Percentiles rank a stretch among this genome's conserved stretches.
These are phyloP conservation scores for Peromyscus californicus DNA, from an alignment of 2,113 vertebrate genomes.

Conservation along the genomic window DNA sequence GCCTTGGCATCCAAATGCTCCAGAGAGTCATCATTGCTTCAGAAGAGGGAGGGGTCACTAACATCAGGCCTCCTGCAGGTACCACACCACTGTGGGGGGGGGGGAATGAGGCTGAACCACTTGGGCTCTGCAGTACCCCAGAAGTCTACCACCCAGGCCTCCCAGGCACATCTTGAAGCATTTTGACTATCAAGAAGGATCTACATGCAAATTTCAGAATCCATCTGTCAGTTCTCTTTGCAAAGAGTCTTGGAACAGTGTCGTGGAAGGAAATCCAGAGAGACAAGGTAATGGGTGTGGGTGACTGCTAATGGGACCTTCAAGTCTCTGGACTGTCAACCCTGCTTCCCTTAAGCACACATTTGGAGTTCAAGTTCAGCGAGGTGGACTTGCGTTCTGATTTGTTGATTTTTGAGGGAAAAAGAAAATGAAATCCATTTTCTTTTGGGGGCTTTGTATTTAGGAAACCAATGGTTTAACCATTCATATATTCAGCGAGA, in stretches of 20 bases:
- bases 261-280: slow-evolving; percentile 88
- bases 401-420: slow-evolving; percentile 71
- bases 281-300: slow-evolving; percentile 88
- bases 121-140: background rate
- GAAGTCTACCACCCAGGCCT: background rate
- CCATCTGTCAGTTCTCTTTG: slow-evolving; percentile 82
- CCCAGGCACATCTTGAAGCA: slow-evolving; percentile 84
- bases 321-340: slow-evolving; percentile 86
- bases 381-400: slow-evolving; percentile 77
- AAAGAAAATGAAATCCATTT: slow-evolving; percentile 52
- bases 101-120: background rate
- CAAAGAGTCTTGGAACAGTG: slow-evolving; percentile 79
- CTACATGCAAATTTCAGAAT: slow-evolving; percentile 86
- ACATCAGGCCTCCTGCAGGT: fast-evolving
- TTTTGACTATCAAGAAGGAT: slow-evolving; percentile 80
- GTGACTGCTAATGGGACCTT: slow-evolving; percentile 87
- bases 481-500: slow-evolving; percentile 70
- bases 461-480: slow-evolving; percentile 64
- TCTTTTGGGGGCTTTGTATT: slow-evolving; percentile 44
- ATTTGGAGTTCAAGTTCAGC: slow-evolving; percentile 86
- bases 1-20: background rate
- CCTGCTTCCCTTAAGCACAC: slow-evolving; percentile 86
- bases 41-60: background rate
- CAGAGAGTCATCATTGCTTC: background rate
- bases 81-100: background rate